Base-by-base conservation (phyloP, 2,888 invertebrate genomes). In the Apotomis turbidana region DNA sequence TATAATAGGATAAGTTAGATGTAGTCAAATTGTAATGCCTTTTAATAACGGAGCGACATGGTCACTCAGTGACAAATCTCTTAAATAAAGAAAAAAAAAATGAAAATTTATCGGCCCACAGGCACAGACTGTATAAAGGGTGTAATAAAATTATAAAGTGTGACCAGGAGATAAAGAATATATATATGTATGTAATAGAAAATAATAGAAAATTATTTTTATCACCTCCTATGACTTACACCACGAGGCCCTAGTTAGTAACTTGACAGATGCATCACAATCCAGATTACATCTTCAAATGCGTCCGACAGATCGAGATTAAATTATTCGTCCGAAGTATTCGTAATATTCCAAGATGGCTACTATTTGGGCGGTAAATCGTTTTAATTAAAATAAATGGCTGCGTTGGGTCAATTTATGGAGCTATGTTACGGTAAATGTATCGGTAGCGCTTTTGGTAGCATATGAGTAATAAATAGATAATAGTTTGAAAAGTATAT, bases 201-300 rank as follows among this genome's bases (percentile, higher is more conserved):
- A 27, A 27, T 27, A 0, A 27, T 27, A 27, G 1, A 27, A n/a
- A n/a, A n/a, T n/a, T n/a, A 27, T 27, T 27, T 27, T 27, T 1
- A 27, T 44, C 44, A 6, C 44, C 46, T 8, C 15, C 46, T 27
- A 27, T 62, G 6, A 67, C 71, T 71, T 71, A 67, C 15, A 57
- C 67, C 67, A 57, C 44, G 62, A 58, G 27, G 27, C 46, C 54
- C 55, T 55, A 67, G 71, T 71, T 68, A 62, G 61, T 74, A 76
- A 76, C 77, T 76, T 81, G 83, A 82, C 81, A 81, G 79, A 81
- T 82, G 78, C 78, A 76, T 78, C 77, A 70, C 61, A 61, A 67
- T 71, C 75, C 78, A 78, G 82, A 82, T 83, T 70, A 72, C 79
- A 83, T 83, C 81, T 73, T 74, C 70, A 72, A 27, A 75, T 77